Percentiles rank a stretch among this genome's conserved stretches.
phyloP scores from a whole-genome alignment of 1,140 invertebrate genomes.

The Potamilus streckersoni region DNA sequence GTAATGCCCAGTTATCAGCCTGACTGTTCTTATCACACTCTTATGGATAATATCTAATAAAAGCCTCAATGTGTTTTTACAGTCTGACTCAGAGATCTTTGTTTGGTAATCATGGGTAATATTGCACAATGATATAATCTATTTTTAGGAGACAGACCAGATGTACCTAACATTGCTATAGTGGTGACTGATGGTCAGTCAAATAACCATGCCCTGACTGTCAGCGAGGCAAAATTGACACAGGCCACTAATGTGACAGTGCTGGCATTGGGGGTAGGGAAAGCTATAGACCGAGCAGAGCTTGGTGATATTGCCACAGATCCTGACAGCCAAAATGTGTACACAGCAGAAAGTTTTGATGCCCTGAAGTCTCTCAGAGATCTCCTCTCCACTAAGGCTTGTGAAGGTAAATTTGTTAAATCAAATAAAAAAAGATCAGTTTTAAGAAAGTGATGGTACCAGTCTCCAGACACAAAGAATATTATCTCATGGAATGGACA shows the following conservation, averaged over 20 bases:
- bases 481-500: too few species aligned
- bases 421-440: too few species aligned
- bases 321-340: slow-evolving; percentile 54
- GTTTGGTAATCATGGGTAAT: too few species aligned
- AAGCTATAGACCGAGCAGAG: slow-evolving; percentile 38
- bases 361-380: slow-evolving; percentile 51
- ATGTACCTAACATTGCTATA: slow-evolving; percentile 54
- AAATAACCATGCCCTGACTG: slow-evolving; percentile 32
- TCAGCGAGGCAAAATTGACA: slow-evolving; percentile 36
- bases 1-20: too few species aligned
- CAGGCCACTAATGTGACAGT: slow-evolving; percentile 50
- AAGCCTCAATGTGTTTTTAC: too few species aligned
- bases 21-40: too few species aligned
- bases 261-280: slow-evolving; percentile 58
- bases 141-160: slow-evolving; percentile 34
- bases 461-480: too few species aligned
- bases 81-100: too few species aligned
- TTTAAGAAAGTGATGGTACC: too few species aligned
- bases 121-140: neutral
- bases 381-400: slow-evolving; percentile 46
- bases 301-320: slow-evolving; percentile 56
- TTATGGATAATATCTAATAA: too few species aligned
- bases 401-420: slow-evolving; percentile 37
- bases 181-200: slow-evolving; percentile 64
- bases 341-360: slow-evolving; percentile 52